Percentiles rank a stretch among this genome's conserved stretches.
Evolutionary conservation across 1,140 invertebrate species (phyloP).

Genomic region (Heterodera carotae): DNA sequence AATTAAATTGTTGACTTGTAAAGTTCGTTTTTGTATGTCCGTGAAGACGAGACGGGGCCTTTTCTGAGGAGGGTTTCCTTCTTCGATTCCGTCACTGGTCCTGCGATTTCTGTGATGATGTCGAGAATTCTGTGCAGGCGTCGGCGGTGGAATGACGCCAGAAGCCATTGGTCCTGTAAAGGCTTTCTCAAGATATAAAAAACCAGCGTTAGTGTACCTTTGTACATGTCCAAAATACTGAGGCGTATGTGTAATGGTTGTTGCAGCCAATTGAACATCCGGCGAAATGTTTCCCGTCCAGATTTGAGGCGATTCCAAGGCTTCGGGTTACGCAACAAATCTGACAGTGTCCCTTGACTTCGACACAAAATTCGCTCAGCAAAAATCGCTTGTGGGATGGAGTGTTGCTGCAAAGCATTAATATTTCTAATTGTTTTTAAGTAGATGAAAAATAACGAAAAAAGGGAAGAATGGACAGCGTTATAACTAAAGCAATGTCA

Average conservation of each 20-base stretch:
- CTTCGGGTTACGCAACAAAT: conserved; percentile 65
- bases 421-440: not conserved
- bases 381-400: conserved; percentile 65
- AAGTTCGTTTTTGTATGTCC: conserved; percentile 96
- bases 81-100: conserved; percentile 37
- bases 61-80: conserved; percentile 73
- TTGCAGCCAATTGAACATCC: conserved; percentile 66
- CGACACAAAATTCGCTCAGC: conserved; percentile 64
- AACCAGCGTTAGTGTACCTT: conserved; percentile 42
- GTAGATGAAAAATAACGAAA: not conserved
- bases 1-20: conserved; percentile 66
- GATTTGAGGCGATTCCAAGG: conserved; percentile 66
- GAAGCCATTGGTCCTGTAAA: conserved; percentile 48
- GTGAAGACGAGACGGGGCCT: conserved; percentile 99
- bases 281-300: conserved; percentile 64
- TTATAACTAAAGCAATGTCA: too few species aligned
- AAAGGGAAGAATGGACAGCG: not conserved
- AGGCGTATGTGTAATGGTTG: conserved; percentile 61
- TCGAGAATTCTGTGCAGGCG: conserved; percentile 60
- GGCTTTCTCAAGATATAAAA: not conserved
- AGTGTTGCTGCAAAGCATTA: conserved; percentile 47
- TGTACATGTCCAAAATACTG: conserved; percentile 64
- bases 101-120: conserved; percentile 43
- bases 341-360: conserved; percentile 65
- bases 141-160: conserved; percentile 52